Percentiles rank a stretch among this genome's conserved stretches.
Conservation (phyloP, 1,140 invertebrate genomes). For the Drosophila pachea region DNA sequence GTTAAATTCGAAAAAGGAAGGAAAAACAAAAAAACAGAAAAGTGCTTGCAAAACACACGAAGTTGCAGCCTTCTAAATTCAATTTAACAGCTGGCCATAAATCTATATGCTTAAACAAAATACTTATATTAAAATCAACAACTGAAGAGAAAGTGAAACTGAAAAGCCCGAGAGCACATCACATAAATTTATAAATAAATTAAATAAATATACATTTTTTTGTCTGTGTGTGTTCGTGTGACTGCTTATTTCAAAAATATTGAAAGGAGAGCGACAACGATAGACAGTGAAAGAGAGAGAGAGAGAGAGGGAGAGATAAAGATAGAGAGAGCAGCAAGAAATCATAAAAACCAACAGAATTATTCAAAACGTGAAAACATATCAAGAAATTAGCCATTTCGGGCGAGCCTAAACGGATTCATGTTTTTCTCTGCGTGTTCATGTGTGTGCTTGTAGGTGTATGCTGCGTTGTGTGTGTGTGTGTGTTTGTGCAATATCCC, state of each 20-base stretch:
- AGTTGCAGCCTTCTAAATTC: neutral
- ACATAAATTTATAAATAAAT: conserved; percentile 73
- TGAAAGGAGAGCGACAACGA: no score
- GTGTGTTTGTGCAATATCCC: conserved; percentile 28
- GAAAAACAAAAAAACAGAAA: conserved; percentile 3
- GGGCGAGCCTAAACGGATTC: conserved; percentile 21
- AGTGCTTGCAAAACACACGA: conserved; percentile 7
- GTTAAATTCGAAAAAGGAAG: conserved; percentile 6
- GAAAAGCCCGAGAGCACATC: conserved; percentile 12
- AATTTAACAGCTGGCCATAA: neutral
- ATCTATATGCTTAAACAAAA: conserved; percentile 10
- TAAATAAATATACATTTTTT: conserved; percentile 57
- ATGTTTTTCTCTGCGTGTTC: no score
- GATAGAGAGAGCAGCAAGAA: conserved; percentile 14
- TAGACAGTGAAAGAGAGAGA: conserved; percentile 14
- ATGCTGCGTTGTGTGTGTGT: no score
- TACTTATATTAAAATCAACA: conserved; percentile 2
- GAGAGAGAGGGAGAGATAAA: conserved; percentile 17
- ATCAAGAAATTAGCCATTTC: conserved; percentile 55
- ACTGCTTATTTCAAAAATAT: conserved; percentile 1
- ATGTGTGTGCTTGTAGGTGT: no score
- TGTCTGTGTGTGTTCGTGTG: conserved; percentile 14
- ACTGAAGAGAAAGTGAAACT: neutral
- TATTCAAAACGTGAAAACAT: conserved; percentile 52
- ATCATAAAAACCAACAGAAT: conserved; percentile 10